Conservation (phyloP, 2,113 vertebrate species). For the Daboia siamensis region DNA sequence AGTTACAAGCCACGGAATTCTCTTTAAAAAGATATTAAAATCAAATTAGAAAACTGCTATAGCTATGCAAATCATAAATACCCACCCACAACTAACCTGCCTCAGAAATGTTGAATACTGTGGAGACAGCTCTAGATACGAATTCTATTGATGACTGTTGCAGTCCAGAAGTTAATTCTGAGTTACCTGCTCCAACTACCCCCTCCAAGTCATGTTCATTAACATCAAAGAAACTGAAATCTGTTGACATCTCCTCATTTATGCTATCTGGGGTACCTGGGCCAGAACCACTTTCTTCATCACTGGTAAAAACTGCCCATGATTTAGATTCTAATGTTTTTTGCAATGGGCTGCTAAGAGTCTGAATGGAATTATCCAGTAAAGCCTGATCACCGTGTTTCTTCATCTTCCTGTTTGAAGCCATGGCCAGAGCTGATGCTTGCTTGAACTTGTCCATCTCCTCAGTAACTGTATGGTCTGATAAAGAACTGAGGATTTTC, state of each 20-base stretch:
- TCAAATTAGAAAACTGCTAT: constrained; percentile 48
- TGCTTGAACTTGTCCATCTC: constrained; percentile 43
- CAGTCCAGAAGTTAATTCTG: constrained; percentile 70
- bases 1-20: constrained; percentile 18
- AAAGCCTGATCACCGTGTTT: constrained; percentile 48
- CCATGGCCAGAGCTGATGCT: constrained; percentile 31
- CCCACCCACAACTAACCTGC: constrained; percentile 75
- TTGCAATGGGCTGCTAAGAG: constrained; percentile 49
- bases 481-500: constrained; percentile 44
- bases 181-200: constrained; percentile 83
- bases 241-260: constrained; percentile 92
- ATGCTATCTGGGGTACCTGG: constrained; percentile 80
- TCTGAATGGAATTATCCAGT: constrained; percentile 74
- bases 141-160: constrained; percentile 67
- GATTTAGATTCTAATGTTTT: constrained; percentile 64
- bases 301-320: constrained; percentile 75
- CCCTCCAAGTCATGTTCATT: constrained; percentile 78
- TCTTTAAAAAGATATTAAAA: constrained; percentile 15
- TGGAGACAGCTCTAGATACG: constrained; percentile 67
- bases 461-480: constrained; percentile 51
- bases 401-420: constrained; percentile 38
- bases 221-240: constrained; percentile 90
- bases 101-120: constrained; percentile 75
- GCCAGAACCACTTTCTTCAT: constrained; percentile 91
- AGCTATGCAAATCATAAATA: constrained; percentile 43